Evolutionary conservation across 2,888 invertebrate species (phyloP), one percentile per base, ranked within the genome.

Genomic region (Drosophila rubida): DNA sequence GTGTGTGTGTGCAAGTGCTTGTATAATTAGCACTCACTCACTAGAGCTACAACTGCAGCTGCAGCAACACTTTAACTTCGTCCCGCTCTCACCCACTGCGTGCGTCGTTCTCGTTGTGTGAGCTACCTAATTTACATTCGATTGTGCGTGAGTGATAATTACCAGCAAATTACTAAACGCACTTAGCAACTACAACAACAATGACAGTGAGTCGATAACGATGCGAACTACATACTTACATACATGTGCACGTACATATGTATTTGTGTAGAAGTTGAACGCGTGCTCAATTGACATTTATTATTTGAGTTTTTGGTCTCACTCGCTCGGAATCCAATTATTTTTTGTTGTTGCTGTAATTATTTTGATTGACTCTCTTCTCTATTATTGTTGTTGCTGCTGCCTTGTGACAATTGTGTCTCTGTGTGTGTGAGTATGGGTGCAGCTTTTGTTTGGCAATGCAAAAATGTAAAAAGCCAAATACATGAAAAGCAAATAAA

Each of bases 121-220:
- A 35, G 27, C 49, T 49, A 53, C 41, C 75, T 63, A 71, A 72
- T 78, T 78, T 72, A 64, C 71, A 77, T 87, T 75, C 79, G 70
- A 82, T 85, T 77, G 85, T 85, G 87, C 85, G 86, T 84, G 79
- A 81, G 77, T 77, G 85, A 82, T 87, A 83, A 87, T 83, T 85
- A 69, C 67, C 68, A 87, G 86, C 79, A 85, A 87, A 83, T 83
- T 85, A 85, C 82, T 60, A 79, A 79, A 73, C 72, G 86, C 85
- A 85, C 82, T 77, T 77, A 72, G 83, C 69, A 78, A 69, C 85
- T 64, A 59, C 78, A 78, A 69, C 65, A 62, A 50, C 65, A 62
- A 37, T 14, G 30, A 54, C 53, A 54, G 23, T 37, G 30, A 46
- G 50, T 42, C 63, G 48, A 44, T 44, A 51, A 35, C 45, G 32